These are phyloP conservation scores for Eulemur albifrons DNA, from an alignment of 2,797 vertebrate species.

Conservation along the genomic window DNA sequence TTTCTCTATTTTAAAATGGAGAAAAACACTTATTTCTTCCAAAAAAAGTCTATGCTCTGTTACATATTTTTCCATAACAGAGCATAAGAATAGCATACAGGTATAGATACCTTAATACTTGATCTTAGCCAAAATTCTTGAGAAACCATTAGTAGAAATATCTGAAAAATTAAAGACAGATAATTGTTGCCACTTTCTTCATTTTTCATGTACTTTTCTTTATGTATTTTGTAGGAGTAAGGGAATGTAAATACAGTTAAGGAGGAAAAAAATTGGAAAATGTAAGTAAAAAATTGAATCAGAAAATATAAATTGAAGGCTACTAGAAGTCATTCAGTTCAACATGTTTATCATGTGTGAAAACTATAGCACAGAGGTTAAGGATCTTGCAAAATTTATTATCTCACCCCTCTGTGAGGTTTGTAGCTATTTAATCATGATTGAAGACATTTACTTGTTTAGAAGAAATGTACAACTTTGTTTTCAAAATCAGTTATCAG, in stretches of 20 bases:
- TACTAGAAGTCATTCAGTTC: background rate
- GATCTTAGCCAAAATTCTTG: no score
- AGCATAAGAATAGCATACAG: background rate
- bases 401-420: background rate
- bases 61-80: background rate
- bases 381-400: background rate
- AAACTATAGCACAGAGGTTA: background rate
- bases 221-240: background rate
- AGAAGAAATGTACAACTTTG: background rate
- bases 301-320: background rate
- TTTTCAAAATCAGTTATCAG: conserved; percentile 20
- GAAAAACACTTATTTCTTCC: conserved; percentile 43
- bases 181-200: background rate
- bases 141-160: no score
- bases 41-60: background rate
- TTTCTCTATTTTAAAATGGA: background rate
- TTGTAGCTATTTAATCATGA: background rate
- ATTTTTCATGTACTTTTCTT: background rate
- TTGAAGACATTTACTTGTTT: background rate
- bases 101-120: background rate
- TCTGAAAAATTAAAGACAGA: background rate
- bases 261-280: background rate
- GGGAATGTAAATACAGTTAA: background rate
- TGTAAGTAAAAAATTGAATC: background rate
- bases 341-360: background rate